Evolutionary conservation across 2,797 vertebrate species (phyloP), one percentile per base, ranked within the genome.

Genomic region (Zenarchopterus dispar): DNA sequence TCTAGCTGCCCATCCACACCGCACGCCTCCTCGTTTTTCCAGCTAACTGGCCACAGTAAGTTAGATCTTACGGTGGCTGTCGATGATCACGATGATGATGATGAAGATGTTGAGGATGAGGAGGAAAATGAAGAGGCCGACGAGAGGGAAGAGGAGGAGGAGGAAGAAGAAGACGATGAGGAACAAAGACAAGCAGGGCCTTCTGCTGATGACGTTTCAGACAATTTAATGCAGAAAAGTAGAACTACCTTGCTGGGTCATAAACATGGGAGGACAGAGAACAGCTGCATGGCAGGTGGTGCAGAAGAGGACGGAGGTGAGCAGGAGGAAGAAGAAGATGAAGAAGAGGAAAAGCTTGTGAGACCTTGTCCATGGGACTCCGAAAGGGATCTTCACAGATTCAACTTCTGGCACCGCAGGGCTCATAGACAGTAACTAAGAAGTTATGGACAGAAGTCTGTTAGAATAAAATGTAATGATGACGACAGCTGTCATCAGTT

Each of bases 311-410:
- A 84, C 49, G 70, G 58, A 16, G 74, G 63, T 2, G 69, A 78
- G 13, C 65, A 75, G 41, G 71, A 76, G 5, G 78, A 84, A 1
- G 79, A 80, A 10, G 80, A 79, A 0, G 81, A 77, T 0, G 84
- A 82, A 6, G 87, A 85, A 45, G 83, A 82, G 47, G 83, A 73
- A 46, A 67, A 56, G 22, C 46, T 21, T 39, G 67, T 19, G 68
- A 81, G 65, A 76, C 84, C 78, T 58, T 78, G 50, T 70, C 77
- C 83, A 26, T 91, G 87, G 88, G 75, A 78, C 63, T 69, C 88
- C 15, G 94, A 95, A 79, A 89, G 91, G 41, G 94, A 93, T 89
- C 94, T 84, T 36, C 78, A 94, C 86, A 95, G 93, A 73, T 87
- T 93, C 54, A 79, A 93, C 58, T 87, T 87, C 61, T 97, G 94